Evolutionary conservation across 2,888 invertebrate genomes (phyloP).

Genomic region (Coleophora flavipennella): DNA sequence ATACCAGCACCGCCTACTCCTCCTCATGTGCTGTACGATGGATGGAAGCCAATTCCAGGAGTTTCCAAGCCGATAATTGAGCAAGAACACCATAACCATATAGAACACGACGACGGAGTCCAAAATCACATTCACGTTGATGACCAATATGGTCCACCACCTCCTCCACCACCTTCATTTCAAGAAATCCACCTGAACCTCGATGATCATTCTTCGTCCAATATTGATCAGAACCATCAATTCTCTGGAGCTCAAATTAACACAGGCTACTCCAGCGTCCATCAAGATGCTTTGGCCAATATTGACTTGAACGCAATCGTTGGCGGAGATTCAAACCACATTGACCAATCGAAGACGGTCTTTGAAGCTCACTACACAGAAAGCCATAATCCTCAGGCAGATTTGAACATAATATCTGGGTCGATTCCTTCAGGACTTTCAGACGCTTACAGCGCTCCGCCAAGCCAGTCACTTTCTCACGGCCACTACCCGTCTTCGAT

Average conservation of each 20-base stretch:
- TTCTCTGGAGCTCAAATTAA: constrained; percentile 43
- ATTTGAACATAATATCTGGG: constrained; percentile 30
- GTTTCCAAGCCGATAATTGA: constrained; percentile 53
- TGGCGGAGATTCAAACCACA: constrained; percentile 60
- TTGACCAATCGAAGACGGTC: constrained; percentile 63
- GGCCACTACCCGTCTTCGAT: constrained; percentile 46
- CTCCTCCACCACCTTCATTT: constrained; percentile 33
- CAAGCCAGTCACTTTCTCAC: constrained; percentile 51
- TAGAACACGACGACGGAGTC: no score
- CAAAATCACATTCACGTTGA: constrained; percentile 15
- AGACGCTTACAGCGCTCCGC: constrained; percentile 57
- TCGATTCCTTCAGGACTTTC: constrained; percentile 20
- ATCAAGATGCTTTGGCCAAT: constrained; percentile 57
- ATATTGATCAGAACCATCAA: constrained; percentile 25
- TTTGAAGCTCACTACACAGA: constrained; percentile 68
- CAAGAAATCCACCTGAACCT: constrained; percentile 40
- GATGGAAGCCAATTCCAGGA: constrained; percentile 89
- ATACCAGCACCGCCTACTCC: constrained; percentile 83
- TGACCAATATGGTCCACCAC: constrained; percentile 49
- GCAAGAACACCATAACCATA: constrained; percentile 25
- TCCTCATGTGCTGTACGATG: constrained; percentile 83
- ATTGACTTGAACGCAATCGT: constrained; percentile 55
- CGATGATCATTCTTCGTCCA: constrained; percentile 33
- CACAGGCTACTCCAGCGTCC: constrained; percentile 55
- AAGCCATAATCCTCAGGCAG: constrained; percentile 30